Evolutionary conservation across 2,113 vertebrate species (phyloP).

Genomic region (Phylloscopus trochiloides): DNA sequence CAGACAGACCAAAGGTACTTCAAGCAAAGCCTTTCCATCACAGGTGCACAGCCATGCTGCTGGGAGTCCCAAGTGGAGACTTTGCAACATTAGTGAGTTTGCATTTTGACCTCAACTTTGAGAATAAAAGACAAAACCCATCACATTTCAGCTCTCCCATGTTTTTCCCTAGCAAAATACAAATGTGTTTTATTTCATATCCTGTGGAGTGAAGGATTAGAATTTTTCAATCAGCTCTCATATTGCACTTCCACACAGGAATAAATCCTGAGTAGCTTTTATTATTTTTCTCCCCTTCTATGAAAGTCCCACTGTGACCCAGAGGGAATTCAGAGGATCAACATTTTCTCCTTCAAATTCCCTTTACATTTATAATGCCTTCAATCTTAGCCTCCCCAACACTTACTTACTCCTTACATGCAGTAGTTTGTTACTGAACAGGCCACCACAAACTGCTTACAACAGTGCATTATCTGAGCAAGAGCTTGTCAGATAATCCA

Average conservation of each 20-base stretch:
- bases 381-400: neutral
- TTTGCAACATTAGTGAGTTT: neutral
- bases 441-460: slow-evolving; percentile 38
- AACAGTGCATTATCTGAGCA: neutral
- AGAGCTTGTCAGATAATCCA: neutral
- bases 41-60: slow-evolving; percentile 60
- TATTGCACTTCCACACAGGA: neutral
- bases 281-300: neutral
- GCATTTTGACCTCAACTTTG: slow-evolving; percentile 3
- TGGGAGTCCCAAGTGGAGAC: slow-evolving; percentile 43
- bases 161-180: neutral
- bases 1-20: slow-evolving; percentile 51
- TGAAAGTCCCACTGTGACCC: slow-evolving; percentile 19
- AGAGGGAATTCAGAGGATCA: slow-evolving; percentile 36
- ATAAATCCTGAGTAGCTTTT: neutral
- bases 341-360: slow-evolving; percentile 22
- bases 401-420: neutral
- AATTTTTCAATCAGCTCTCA: neutral
- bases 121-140: neutral
- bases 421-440: slow-evolving; percentile 45
- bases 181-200: neutral
- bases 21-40: slow-evolving; percentile 59
- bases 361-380: neutral
- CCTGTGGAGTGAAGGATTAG: neutral
- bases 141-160: neutral